These are phyloP conservation scores for Sebastes iracundus DNA, from an alignment of 2,797 vertebrate species.

Conservation along the genomic window DNA sequence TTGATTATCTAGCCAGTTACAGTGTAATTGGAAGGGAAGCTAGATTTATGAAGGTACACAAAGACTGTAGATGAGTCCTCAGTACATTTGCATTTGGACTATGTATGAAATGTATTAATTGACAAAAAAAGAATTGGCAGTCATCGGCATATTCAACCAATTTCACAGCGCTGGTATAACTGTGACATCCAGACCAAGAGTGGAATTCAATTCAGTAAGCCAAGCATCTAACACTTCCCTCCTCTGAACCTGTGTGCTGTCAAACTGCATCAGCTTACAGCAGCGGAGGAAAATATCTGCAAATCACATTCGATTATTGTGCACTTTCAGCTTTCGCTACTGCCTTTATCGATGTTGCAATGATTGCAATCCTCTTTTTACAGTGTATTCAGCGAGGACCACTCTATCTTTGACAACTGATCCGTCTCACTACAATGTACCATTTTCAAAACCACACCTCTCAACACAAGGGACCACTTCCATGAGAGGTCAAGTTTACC, in stretches of 20 bases:
- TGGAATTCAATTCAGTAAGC: neutral
- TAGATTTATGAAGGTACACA: neutral
- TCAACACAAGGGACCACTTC: neutral
- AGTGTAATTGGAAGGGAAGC: neutral
- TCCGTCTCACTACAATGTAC: neutral
- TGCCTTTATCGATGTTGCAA: too few species aligned
- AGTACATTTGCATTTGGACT: neutral
- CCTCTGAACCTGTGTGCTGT: constrained; percentile 1
- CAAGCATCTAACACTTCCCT: neutral
- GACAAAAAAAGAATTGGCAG: neutral
- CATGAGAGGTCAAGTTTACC: neutral
- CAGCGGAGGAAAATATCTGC: neutral
- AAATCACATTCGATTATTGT: neutral
- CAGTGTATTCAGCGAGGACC: neutral
- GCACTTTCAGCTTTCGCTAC: neutral
- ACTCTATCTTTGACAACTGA: neutral
- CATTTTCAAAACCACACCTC: neutral
- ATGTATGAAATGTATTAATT: neutral
- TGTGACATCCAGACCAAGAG: neutral
- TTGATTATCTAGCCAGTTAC: neutral
- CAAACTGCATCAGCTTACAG: constrained; percentile 20
- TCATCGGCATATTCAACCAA: neutral
- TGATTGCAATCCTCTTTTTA: neutral
- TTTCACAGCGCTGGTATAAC: neutral
- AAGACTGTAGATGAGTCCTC: neutral